These are phyloP conservation scores for Polypterus bichir DNA, from an alignment of 2,113 vertebrate species.

Conservation along the genomic window DNA sequence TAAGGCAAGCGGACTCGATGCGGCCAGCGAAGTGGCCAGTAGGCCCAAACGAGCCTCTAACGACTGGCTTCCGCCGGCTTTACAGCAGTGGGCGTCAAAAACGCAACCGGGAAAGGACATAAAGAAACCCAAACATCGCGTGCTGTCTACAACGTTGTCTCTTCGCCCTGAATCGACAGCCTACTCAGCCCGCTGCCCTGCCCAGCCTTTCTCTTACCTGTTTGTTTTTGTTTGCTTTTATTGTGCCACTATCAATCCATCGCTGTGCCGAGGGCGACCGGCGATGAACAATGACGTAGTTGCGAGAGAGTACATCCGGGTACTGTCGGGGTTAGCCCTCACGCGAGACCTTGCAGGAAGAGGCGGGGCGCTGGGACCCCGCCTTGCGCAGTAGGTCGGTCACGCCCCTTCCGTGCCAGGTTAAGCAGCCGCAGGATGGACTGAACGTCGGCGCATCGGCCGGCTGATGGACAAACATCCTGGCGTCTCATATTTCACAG, in stretches of 20 bases:
- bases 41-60: no score
- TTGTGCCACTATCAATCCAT: constrained; percentile 47
- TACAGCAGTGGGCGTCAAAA: not conserved
- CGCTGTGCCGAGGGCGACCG: constrained; percentile 60
- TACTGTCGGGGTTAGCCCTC: constrained; percentile 31
- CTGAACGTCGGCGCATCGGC: no score
- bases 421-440: no score
- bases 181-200: not conserved
- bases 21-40: no score
- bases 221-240: constrained; percentile 41
- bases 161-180: constrained; percentile 16
- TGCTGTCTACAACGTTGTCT: constrained; percentile 37
- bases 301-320: constrained; percentile 61
- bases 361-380: no score
- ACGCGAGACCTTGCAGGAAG: no score
- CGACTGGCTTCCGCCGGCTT: not conserved
- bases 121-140: constrained; percentile 26
- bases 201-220: constrained; percentile 35
- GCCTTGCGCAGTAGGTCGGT: no score
- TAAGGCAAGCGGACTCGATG: no score
- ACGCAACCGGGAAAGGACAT: constrained; percentile 14
- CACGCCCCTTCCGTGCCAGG: no score
- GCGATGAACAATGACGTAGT: constrained; percentile 74
- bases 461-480: no score
- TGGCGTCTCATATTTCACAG: no score